phyloP scores from a whole-genome alignment of 1,140 invertebrate genomes.

The Globodera rostochiensis region DNA sequence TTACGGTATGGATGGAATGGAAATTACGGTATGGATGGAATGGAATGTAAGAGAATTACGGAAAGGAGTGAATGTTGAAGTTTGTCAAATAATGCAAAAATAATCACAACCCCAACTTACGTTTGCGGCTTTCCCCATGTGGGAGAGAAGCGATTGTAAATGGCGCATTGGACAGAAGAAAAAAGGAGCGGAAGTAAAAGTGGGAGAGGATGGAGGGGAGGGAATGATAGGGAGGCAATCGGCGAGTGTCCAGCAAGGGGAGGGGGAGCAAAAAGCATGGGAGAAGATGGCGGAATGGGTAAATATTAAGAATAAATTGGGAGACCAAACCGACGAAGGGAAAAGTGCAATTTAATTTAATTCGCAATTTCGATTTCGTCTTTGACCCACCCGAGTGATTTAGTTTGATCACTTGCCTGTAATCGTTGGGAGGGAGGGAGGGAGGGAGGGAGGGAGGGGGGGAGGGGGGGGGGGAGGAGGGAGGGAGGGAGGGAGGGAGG shows the following conservation, averaged over 20 bases:
- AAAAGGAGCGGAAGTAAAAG: neutral
- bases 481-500: no score
- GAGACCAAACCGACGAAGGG: neutral
- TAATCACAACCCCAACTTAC: neutral
- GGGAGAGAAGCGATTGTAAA: conserved; percentile 25
- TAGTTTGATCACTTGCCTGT: neutral
- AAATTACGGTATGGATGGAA: no score
- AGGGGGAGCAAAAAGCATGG: neutral
- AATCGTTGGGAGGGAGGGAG: neutral
- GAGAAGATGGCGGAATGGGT: neutral
- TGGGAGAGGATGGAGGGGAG: neutral
- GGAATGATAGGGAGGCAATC: neutral
- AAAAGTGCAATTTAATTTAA: neutral
- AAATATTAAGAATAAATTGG: neutral
- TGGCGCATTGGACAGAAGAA: neutral
- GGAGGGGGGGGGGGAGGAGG: no score
- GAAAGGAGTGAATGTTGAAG: no score
- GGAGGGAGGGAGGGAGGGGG: neutral
- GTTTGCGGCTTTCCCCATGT: conserved; percentile 19
- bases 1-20: no score
- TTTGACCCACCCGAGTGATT: neutral
- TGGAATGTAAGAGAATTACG: no score
- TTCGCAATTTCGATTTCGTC: neutral
- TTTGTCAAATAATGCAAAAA: neutral
- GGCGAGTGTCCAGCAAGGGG: no score